These are phyloP conservation scores for Passer domesticus DNA, from an alignment of 2,113 vertebrate genomes.

Conservation along the genomic window DNA sequence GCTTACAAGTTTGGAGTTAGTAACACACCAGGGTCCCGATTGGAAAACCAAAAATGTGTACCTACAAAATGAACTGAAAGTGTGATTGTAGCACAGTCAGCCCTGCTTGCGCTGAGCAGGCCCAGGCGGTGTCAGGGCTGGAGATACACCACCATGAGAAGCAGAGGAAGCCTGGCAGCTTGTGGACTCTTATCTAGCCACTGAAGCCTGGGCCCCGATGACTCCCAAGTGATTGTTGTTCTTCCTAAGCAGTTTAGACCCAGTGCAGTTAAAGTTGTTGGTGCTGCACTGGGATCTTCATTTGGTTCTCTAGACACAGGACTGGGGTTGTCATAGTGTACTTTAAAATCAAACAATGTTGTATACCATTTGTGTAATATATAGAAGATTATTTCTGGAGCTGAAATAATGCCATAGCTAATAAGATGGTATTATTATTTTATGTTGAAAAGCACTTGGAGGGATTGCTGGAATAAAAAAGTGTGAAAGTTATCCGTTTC, in stretches of 20 bases:
- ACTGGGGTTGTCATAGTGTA: neutral
- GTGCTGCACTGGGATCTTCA: neutral
- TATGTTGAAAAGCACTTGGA: neutral
- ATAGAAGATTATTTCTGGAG: neutral
- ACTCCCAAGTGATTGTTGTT: neutral
- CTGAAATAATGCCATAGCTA: constrained; percentile 1
- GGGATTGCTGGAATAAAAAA: neutral
- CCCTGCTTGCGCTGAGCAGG: neutral
- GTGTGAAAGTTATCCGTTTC: neutral
- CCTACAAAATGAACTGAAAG: neutral
- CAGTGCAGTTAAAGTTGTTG: neutral
- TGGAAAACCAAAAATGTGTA: neutral
- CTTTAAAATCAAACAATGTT: neutral
- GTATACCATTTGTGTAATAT: neutral
- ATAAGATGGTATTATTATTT: neutral
- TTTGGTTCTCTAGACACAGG: neutral
- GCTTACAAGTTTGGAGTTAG: neutral
- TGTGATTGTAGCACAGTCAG: neutral
- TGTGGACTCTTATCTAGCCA: neutral
- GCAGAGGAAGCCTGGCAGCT: neutral
- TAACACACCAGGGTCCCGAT: neutral
- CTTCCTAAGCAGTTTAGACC: neutral
- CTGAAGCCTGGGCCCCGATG: neutral
- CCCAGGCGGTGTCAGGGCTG: neutral
- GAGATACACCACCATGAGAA: neutral